Base-by-base conservation (phyloP, 1,140 invertebrate species). In the Bradysia coprophila region DNA sequence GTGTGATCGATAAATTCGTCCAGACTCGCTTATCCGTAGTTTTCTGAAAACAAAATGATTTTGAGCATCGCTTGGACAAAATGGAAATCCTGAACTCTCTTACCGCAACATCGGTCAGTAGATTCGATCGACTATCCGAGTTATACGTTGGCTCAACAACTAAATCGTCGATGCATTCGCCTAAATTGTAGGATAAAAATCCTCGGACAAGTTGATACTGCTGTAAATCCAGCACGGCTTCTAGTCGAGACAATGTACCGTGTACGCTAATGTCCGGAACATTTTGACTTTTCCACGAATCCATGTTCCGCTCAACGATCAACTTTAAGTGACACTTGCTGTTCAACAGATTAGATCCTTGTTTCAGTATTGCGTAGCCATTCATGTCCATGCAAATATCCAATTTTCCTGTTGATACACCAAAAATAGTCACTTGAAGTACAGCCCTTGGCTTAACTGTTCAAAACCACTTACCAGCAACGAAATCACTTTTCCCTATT, bases 201-300 rank as follows among this genome's bases (percentile, higher is more conserved):
- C 90, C 91, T 38, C 85, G 72, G 16, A 97, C 76, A 9, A 96
- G 59, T 59, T 81, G 78, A 58, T 95, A 97, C 56, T 95, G 89
- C 13, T 74, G 66, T 16, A 81, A 68, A 63, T 92, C 81, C 18
- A 97, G 54, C n/a, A 76, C 72, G 43, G 78, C 77, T 53, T 86
- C 76, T 46, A 95, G 73, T 21, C 86, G 89, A 0, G 88, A 87
- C 33, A 96, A 64, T 16, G 74, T 77, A 15, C 90, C 91, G 42
- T 83, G 75, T 13, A 96, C 69, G 46, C 78, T 81, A 51, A 89
- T 72, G 61, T 96, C 91, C 1, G 92, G 79, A 43, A 90, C 83
- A 65, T 64, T 51, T 43, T 60, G 50, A 36, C 48, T 46, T 5
- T 41, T 39, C 15, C 46, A 46, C 4, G 51, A 67, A 45, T 85